Evolutionary conservation across 2,888 invertebrate genomes (phyloP), one percentile per base, ranked within the genome.

Genomic region (Hydropsyche betteni): DNA sequence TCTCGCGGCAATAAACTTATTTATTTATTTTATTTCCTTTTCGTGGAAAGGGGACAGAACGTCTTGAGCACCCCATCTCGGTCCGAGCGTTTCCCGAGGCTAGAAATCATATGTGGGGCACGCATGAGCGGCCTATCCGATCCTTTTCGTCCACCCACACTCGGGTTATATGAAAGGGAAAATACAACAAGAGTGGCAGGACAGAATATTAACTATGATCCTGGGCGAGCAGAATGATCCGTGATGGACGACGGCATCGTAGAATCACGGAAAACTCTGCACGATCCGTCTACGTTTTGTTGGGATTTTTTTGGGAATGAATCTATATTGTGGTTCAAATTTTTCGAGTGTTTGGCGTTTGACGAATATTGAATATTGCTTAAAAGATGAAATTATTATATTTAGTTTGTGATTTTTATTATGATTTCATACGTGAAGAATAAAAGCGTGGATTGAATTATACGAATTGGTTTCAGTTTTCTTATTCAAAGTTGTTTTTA

Each of bases 11-110:
- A 72, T 72, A 72, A 72, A 72, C 72, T 72, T 72, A 72, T 72
- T 72, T 72, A 72, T 72, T 72, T 72, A 72, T 72, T 72, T 72
- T 61, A 72, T 61, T 72, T 61, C 71, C 55, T 71, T 71, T 61
- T 38, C 72, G 36, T 12, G 8, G 36, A 64, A 64, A 10, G 36
- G 36, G 5, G 36, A 24, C 24, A 53, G 53, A 10, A 34, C 16
- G 72, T 72, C 34, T 12, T 5, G 53, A 16, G 4, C 53, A 53
- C n/a, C 53, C 53, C 53, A 24, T 24, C 44, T 14, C 52, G 55
- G 24, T 58, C 72, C 38, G 58, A 72, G 58, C 55, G 55, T 72
- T 55, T 72, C 72, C 72, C 44, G 38, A 44, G 72, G 72, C 72
- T 72, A 72, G 72, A 72, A 72, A 58, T 72, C 72, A 72, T 72